Evolutionary conservation across 2,888 invertebrate species (phyloP), one percentile per base, ranked within the genome.

Genomic region (Tineola bisselliella): DNA sequence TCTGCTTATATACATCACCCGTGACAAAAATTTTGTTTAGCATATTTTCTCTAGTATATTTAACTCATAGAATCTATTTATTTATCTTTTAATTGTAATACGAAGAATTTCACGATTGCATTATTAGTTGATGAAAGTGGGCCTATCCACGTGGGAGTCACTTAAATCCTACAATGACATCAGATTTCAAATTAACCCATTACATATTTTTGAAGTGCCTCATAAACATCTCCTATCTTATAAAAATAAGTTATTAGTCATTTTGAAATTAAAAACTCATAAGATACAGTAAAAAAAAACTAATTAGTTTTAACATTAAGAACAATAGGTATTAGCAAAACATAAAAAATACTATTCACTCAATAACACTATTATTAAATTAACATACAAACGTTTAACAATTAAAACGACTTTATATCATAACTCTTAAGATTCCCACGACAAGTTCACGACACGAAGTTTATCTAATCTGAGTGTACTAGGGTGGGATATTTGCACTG

Each of bases 401-500:
- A 48, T 48, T 48, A 48, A n/a, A 15, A n/a, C 6, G 15, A 48
- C 15, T 17, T 48, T 12, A 30, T 58, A 58, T 13, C 31, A 33
- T 11, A 56, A 58, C 15, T 58, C 19, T 33, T 58, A 31, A 58
- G 19, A 33, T 58, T 58, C 58, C 58, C 58, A 58, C 58, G 56
- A 19, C 19, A 19, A 18, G 33, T 33, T 15, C 33, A 33, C n/a
- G 48, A 13, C 17, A 48, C 13, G 71, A 71, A 67, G 69, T 75
- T 80, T 84, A 86, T 87, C 86, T 87, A 79, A 87, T 87, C 87
- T 78, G 6, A 6, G 54, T 6, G 65, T 62, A 18, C 63, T 72
- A 72, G 77, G 81, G 74, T 76, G 80, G 76, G 75, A 77, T 87
- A 86, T 87, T 87, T 84, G 86, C 82, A 80, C 81, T 70, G 64